These are phyloP conservation scores for Volucella inflata DNA, from an alignment of 2,888 invertebrate genomes.

Conservation along the genomic window DNA sequence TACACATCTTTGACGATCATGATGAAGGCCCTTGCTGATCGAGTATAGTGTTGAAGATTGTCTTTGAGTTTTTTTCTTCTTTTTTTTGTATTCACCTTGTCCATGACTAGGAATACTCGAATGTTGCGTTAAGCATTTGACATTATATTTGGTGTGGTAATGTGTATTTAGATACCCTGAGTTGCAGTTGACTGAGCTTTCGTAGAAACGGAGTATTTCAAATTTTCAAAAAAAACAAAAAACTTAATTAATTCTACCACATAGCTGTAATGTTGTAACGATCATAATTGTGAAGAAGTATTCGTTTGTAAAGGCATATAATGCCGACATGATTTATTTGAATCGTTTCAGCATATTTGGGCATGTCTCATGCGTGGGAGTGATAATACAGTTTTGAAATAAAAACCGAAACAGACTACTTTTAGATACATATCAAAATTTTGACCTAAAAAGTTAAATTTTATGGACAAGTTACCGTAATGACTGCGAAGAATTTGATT, in stretches of 20 bases:
- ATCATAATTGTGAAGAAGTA: not conserved
- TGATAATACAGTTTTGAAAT: slow-evolving; percentile 10
- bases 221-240: not conserved
- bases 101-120: not conserved
- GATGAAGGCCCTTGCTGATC: slow-evolving; percentile 21
- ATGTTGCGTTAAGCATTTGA: slow-evolving; percentile 48
- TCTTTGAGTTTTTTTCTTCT: slow-evolving; percentile 15
- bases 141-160: slow-evolving; percentile 50
- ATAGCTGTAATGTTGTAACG: slow-evolving; percentile 13
- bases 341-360: not conserved
- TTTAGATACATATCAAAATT: not conserved
- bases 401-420: not conserved
- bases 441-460: too few species aligned
- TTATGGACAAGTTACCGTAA: too few species aligned
- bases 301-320: slow-evolving; percentile 1
- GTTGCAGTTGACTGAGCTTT: slow-evolving; percentile 53
- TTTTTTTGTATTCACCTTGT: slow-evolving; percentile 30
- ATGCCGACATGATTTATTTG: slow-evolving; percentile 21
- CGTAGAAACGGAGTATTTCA: slow-evolving; percentile 34
- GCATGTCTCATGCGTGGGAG: slow-evolving; percentile 17
- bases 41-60: slow-evolving; percentile 22
- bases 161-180: slow-evolving; percentile 17
- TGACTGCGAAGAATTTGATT: too few species aligned
- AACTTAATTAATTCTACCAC: slow-evolving; percentile 24
- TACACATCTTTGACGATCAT: slow-evolving; percentile 52